Evolutionary conservation across 2,888 invertebrate genomes (phyloP).

Genomic region (Fabriciana adippe): DNA sequence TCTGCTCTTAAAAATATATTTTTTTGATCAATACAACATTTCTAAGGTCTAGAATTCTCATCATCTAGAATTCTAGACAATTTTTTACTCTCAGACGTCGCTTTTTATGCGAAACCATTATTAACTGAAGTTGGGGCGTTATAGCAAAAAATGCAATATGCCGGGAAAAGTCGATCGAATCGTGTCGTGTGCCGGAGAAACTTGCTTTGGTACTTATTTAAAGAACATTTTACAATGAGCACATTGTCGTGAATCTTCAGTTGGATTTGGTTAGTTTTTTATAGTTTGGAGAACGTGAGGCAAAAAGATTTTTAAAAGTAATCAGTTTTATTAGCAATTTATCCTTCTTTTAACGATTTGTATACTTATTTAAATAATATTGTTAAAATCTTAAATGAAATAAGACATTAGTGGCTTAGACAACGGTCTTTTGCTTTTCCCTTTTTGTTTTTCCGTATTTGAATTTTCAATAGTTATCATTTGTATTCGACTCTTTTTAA

Average conservation of each 20-base stretch:
- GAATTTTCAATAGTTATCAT: too few relatives aligned
- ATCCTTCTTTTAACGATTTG: too few relatives aligned
- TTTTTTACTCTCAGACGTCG: constrained; percentile 17
- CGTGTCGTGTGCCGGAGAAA: constrained; percentile 49
- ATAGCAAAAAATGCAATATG: constrained; percentile 46
- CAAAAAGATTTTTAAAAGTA: too few relatives aligned
- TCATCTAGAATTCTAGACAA: constrained; percentile 25
- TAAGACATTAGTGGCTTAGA: too few relatives aligned
- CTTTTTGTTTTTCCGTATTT: too few relatives aligned
- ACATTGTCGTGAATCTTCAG: not conserved
- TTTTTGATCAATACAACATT: not conserved
- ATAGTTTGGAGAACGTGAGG: too few relatives aligned
- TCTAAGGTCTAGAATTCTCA: too few relatives aligned
- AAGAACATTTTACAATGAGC: constrained; percentile 5
- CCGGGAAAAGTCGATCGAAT: constrained; percentile 56
- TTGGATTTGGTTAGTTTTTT: not conserved
- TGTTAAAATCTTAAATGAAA: too few relatives aligned
- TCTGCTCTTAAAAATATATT: not conserved
- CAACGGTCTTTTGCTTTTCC: too few relatives aligned
- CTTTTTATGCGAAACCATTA: constrained; percentile 31
- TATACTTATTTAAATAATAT: too few relatives aligned
- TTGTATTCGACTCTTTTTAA: too few relatives aligned
- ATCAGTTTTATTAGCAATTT: too few relatives aligned
- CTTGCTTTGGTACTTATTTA: constrained; percentile 37
- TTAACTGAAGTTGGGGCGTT: constrained; percentile 26